A percentile compares a stretch with the other conserved stretches of the same genome.
These are phyloP conservation scores for Cryptocephalus primarius DNA, from an alignment of 2,888 invertebrate species.

Conservation along the genomic window DNA sequence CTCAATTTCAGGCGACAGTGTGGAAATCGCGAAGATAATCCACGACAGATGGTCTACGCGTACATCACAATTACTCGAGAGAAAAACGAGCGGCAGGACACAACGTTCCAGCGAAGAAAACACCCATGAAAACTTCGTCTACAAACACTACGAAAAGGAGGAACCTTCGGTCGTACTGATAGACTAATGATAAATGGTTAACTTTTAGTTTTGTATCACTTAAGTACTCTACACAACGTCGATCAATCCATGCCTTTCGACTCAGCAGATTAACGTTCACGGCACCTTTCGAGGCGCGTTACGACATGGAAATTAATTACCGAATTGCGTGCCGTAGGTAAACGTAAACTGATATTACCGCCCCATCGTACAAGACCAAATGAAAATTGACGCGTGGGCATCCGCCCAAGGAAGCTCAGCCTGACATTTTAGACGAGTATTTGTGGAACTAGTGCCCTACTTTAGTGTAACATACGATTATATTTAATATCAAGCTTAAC, in stretches of 20 bases:
- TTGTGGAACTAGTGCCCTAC: too few relatives aligned
- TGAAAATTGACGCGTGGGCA: constrained; percentile 1
- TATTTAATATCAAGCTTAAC: too few relatives aligned
- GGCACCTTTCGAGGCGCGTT: too few relatives aligned
- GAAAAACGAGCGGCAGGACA: background rate
- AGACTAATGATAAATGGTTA: background rate
- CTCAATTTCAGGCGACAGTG: constrained; percentile 22
- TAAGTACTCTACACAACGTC: background rate
- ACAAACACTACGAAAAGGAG: constrained; percentile 3
- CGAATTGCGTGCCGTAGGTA: constrained; percentile 2
- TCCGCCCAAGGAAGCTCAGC: too few relatives aligned
- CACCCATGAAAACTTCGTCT: constrained; percentile 1
- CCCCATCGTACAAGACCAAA: background rate
- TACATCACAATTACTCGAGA: background rate
- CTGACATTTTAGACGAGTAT: too few relatives aligned
- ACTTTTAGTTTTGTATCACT: background rate
- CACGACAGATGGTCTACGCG: constrained; percentile 16
- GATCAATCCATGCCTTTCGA: background rate
- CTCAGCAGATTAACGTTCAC: background rate
- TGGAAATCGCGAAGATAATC: constrained; percentile 23
- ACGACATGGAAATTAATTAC: background rate
- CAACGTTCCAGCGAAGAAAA: constrained; percentile 5
- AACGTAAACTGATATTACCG: background rate
- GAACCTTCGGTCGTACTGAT: constrained; percentile 4
- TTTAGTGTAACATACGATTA: too few relatives aligned